These are phyloP conservation scores for Sterrhoptilus dennistouni DNA, from an alignment of 2,113 vertebrate species.

Conservation along the genomic window DNA sequence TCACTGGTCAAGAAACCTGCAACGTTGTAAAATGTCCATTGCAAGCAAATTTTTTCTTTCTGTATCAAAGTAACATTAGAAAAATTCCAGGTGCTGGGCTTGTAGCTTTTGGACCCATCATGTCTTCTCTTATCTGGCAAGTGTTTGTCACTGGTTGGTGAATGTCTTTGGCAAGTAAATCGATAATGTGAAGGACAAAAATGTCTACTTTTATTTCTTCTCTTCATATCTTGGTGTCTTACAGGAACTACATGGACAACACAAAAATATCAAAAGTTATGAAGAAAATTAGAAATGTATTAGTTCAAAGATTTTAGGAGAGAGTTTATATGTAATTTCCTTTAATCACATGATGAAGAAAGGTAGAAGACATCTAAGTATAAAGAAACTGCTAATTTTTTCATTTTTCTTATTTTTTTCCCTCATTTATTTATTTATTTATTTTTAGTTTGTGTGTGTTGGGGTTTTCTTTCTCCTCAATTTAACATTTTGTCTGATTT, in stretches of 20 bases:
- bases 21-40: neutral
- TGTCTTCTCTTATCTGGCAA: neutral
- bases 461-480: accelerated
- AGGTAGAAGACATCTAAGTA: neutral
- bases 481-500: neutral
- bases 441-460: accelerated
- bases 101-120: neutral
- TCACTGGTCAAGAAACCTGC: neutral
- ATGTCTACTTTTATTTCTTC: neutral
- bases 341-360: neutral
- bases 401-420: too few species aligned
- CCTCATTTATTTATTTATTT: too few species aligned
- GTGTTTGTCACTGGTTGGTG: neutral
- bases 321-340: neutral
- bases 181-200: neutral
- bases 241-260: neutral
- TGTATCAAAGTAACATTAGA: neutral
- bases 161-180: neutral
- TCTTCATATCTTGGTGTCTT: neutral
- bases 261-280: neutral
- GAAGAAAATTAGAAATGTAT: neutral
- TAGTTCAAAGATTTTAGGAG: neutral
- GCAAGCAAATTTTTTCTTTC: neutral
- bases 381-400: neutral
- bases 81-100: neutral